These are phyloP conservation scores for Cepaea hortensis DNA, from an alignment of 2,888 invertebrate species.

Conservation along the genomic window DNA sequence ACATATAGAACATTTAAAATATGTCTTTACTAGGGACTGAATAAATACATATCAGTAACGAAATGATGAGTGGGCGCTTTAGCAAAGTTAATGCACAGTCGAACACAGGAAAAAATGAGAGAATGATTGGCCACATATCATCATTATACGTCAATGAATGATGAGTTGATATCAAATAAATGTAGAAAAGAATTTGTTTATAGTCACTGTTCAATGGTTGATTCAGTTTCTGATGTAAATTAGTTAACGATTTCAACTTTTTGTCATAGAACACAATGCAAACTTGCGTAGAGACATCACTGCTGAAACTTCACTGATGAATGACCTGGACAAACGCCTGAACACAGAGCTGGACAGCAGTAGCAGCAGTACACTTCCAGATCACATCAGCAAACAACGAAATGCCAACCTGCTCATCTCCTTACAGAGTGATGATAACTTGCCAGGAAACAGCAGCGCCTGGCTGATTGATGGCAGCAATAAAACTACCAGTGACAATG, in stretches of 20 bases:
- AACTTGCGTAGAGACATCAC: constrained; percentile 71
- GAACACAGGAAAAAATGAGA: too few species aligned
- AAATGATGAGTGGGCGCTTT: too few species aligned
- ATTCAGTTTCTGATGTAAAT: too few species aligned
- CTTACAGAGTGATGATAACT: constrained; percentile 66
- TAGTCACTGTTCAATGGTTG: too few species aligned
- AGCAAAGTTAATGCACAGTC: too few species aligned
- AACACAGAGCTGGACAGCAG: constrained; percentile 68
- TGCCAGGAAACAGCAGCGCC: constrained; percentile 61
- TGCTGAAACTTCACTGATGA: constrained; percentile 72
- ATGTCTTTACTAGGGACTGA: too few species aligned
- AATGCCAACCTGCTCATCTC: constrained; percentile 71
- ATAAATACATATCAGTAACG: too few species aligned
- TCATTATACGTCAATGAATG: too few species aligned
- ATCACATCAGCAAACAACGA: constrained; percentile 60
- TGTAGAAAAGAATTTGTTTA: too few species aligned
- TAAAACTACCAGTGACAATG: constrained; percentile 69
- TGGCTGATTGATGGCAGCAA: constrained; percentile 66
- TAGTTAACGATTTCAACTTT: background rate
- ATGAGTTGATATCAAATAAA: too few species aligned
- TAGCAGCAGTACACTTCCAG: constrained; percentile 64
- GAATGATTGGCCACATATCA: too few species aligned
- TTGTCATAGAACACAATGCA: constrained; percentile 51
- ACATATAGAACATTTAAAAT: too few species aligned
- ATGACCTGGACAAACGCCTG: constrained; percentile 70